A percentile compares a stretch with the other conserved stretches of the same genome.
phyloP scores from a whole-genome alignment of 1,140 invertebrate genomes.

The Apis dorsata region DNA sequence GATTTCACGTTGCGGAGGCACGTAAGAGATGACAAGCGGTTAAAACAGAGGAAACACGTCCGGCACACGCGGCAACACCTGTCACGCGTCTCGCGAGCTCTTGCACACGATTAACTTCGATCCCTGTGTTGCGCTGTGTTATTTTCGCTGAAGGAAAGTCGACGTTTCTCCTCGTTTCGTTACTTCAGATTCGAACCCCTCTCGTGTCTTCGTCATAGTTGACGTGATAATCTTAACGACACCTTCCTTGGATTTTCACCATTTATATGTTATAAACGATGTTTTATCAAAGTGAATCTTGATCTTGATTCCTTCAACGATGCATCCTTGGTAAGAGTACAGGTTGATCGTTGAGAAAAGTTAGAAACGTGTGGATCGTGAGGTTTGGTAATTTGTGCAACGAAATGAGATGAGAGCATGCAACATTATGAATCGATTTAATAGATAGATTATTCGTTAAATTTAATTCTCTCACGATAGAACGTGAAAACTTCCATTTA shows the following conservation, averaged over 20 bases:
- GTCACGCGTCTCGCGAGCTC: slow-evolving; percentile 21
- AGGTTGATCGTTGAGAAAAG: no score
- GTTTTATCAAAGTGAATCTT: no score
- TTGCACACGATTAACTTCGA: slow-evolving; percentile 27
- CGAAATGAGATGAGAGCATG: no score
- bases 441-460: no score
- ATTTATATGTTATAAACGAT: no score
- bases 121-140: slow-evolving; percentile 16
- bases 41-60: slow-evolving; percentile 22
- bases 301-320: no score
- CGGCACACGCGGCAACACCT: slow-evolving; percentile 12
- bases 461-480: no score
- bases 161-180: slow-evolving; percentile 32
- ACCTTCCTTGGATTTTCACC: not conserved
- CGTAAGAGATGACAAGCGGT: not conserved
- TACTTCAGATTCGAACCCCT: not conserved
- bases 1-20: slow-evolving; percentile 25
- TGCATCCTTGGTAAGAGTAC: no score
- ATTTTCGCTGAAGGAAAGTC: slow-evolving; percentile 50
- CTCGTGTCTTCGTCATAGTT: not conserved
- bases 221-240: not conserved
- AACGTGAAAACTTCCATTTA: no score
- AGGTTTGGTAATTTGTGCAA: no score
- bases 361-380: no score
- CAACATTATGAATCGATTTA: no score